Conservation (phyloP, 30 jellyfish, hydroid and myxozoan genomes). For the Hydractinia echinata region DNA sequence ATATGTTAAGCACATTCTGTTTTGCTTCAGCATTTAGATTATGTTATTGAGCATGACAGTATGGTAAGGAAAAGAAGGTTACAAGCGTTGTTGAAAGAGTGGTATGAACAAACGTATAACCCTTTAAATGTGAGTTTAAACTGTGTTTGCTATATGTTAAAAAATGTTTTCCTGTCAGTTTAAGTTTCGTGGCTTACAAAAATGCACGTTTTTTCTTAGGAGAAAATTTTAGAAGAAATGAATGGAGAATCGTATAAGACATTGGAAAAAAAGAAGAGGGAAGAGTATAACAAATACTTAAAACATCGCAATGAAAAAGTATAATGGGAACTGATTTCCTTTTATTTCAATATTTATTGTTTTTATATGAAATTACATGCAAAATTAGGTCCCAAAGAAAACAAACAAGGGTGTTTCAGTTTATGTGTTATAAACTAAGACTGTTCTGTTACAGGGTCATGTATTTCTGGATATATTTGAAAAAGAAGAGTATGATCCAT, state of each 20-base stretch:
- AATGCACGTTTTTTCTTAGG: background rate
- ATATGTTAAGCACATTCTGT: background rate
- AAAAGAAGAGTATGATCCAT: constrained; percentile 76
- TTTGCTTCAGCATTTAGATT: constrained; percentile 49
- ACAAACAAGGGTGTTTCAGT: too few species aligned
- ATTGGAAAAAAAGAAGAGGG: constrained; percentile 50
- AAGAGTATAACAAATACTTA: constrained; percentile 48
- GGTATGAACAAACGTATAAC: constrained; percentile 62
- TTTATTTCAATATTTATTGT: too few species aligned
- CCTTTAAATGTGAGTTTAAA: constrained; percentile 57
- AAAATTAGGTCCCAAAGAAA: too few species aligned
- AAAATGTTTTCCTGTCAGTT: too few species aligned
- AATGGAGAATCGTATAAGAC: constrained; percentile 34
- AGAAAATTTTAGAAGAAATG: constrained; percentile 51
- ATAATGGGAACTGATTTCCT: too few species aligned
- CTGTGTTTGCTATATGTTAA: too few species aligned
- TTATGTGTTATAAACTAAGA: background rate
- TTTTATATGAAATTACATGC: too few species aligned
- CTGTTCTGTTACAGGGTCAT: constrained; percentile 46
- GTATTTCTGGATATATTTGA: constrained; percentile 79
- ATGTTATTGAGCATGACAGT: constrained; percentile 36
- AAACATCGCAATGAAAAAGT: constrained; percentile 67
- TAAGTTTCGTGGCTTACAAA: background rate
- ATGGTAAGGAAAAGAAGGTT: constrained; percentile 47
- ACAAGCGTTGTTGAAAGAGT: constrained; percentile 38